These are phyloP conservation scores for Gymnocheta viridis DNA, from an alignment of 2,888 invertebrate genomes.

Conservation along the genomic window DNA sequence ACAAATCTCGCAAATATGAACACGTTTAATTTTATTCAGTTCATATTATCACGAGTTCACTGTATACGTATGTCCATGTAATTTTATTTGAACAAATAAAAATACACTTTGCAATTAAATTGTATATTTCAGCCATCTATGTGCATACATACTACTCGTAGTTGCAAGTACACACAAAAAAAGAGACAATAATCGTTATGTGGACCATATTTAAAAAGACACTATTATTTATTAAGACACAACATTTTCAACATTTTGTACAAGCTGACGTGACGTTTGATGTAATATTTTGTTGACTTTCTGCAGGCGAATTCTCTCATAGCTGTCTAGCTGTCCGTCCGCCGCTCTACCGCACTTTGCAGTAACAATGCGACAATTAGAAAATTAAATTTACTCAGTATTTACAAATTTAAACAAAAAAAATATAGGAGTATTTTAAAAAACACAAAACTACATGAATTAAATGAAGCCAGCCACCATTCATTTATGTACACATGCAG, in stretches of 20 bases:
- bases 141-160: too few species aligned
- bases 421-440: too few species aligned
- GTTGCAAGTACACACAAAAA: neutral
- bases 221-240: slow-evolving; percentile 50
- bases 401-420: neutral
- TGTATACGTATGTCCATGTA: neutral
- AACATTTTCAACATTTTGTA: slow-evolving; percentile 29
- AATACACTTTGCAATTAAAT: slow-evolving; percentile 33
- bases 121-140: slow-evolving; percentile 10
- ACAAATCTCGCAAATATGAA: too few species aligned
- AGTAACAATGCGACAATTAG: slow-evolving; percentile 57
- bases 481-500: neutral
- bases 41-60: too few species aligned
- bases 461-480: neutral
- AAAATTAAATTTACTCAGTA: slow-evolving; percentile 25
- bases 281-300: slow-evolving; percentile 42
- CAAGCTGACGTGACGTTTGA: slow-evolving; percentile 43
- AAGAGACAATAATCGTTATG: neutral
- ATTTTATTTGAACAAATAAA: slow-evolving; percentile 29
- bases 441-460: neutral
- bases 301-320: slow-evolving; percentile 24
- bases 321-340: neutral
- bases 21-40: too few species aligned
- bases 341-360: slow-evolving; percentile 15
- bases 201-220: slow-evolving; percentile 59